Base-by-base conservation (phyloP, 2,888 invertebrate species). In the Augochlorella aurata region DNA sequence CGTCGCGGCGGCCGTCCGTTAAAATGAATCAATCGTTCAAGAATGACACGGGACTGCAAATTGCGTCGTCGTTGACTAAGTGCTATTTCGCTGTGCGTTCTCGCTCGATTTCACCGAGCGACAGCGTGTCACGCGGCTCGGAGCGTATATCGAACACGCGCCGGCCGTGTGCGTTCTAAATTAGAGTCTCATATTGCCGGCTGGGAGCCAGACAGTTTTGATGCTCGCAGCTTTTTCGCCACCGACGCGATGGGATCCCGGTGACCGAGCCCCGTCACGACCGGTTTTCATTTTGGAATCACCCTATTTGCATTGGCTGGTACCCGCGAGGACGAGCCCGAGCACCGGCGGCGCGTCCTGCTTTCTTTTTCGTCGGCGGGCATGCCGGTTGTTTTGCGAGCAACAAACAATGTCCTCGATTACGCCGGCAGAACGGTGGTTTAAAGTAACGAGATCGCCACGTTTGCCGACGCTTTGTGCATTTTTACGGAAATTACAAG, bases 401-500 rank as follows among this genome's bases (percentile, higher is more conserved):
- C 84, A 78, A 78, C 81, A 74, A 84, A 79, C 85, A 84, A 76
- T 79, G 85, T 69, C 75, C 82, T 79, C 87, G 84, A 87, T 87
- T 87, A 83, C 85, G 78, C 44, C 24, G 61, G 74, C 58, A 49
- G 81, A 63, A 78, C 29, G 83, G 68, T 29, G 84, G 74, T 77
- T 82, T 82, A 83, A 84, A 87, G 86, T 84, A 87, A 87, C 86
- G 87, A 84, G 85, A 85, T 81, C 85, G 82, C 74, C 70, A 49
- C 75, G 83, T 82, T 82, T 78, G 78, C 71, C 68, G 74, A 44
- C 81, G 89, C 87, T 88, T 88, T 89, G 85, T 85, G 79, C 77
- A 82, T 85, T 85, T 88, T 83, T 84, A 70, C 86, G 85, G 84
- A 88, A 88, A 88, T 88, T 88, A 89, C 85, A 86, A 83, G 78